Percentiles rank a stretch among this genome's conserved stretches.
phyloP scores from a whole-genome alignment of 2,113 vertebrate species.

The Oncorhynchus keta region DNA sequence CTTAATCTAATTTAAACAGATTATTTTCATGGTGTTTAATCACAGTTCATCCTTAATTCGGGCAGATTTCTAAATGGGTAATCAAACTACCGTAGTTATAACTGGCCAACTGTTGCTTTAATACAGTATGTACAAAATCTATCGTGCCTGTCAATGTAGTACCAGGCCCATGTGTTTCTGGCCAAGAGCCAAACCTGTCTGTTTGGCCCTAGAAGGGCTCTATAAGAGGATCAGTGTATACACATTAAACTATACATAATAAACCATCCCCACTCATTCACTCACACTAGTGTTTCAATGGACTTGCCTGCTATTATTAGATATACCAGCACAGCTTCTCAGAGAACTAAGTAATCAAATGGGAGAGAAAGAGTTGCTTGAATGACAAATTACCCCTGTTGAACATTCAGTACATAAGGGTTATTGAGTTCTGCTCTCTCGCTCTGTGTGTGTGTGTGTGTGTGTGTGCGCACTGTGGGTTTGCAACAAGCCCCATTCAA shows the following conservation, averaged over 20 bases:
- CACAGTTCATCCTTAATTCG: neutral
- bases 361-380: too few relatives aligned
- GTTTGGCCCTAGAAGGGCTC: neutral
- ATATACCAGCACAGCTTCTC: neutral
- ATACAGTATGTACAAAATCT: neutral
- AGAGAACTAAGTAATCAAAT: too few relatives aligned
- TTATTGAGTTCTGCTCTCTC: too few relatives aligned
- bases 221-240: constrained; percentile 3
- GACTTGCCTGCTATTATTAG: neutral
- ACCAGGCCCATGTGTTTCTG: neutral
- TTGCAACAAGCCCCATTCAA: too few relatives aligned
- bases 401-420: too few relatives aligned
- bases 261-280: neutral
- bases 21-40: too few relatives aligned
- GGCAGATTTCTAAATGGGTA: neutral
- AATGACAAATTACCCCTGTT: too few relatives aligned
- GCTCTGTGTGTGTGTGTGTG: too few relatives aligned
- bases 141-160: neutral
- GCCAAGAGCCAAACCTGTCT: neutral
- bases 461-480: too few relatives aligned
- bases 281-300: neutral
- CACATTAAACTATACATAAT: neutral
- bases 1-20: too few relatives aligned
- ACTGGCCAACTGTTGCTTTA: neutral
- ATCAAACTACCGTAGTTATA: neutral